These are phyloP conservation scores for Egretta garzetta DNA, from an alignment of 2,113 vertebrate genomes.

Conservation along the genomic window DNA sequence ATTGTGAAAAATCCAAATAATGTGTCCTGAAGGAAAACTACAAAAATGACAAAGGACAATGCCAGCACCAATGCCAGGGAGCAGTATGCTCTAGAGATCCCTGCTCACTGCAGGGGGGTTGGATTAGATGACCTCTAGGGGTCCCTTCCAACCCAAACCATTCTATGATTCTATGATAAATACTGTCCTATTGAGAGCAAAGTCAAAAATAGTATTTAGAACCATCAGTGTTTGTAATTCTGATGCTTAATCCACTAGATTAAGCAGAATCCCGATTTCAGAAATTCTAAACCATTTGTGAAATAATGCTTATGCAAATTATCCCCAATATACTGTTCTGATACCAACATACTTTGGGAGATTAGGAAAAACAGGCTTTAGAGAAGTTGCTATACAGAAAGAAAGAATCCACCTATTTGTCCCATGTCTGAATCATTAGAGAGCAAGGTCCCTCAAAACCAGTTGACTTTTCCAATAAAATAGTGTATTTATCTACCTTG, in stretches of 20 bases:
- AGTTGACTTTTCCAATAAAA: background rate
- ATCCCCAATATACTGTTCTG: background rate
- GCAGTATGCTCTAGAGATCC: background rate
- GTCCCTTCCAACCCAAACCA: no score
- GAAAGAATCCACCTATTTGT: background rate
- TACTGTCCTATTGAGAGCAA: background rate
- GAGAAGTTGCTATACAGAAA: background rate
- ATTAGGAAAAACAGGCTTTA: background rate
- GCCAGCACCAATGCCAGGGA: background rate
- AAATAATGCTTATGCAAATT: background rate
- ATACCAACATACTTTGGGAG: background rate
- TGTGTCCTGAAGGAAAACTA: background rate
- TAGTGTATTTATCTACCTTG: background rate
- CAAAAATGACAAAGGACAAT: background rate
- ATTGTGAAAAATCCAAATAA: background rate
- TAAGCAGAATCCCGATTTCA: background rate
- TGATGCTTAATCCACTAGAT: background rate
- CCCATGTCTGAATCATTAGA: background rate
- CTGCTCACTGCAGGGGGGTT: no score
- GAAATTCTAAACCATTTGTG: background rate
- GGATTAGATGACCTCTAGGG: no score
- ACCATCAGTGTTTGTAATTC: background rate
- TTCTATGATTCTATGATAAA: background rate
- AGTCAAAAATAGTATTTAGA: background rate
- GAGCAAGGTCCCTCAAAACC: background rate